Base-by-base conservation (phyloP, 2,888 invertebrate genomes). In the Dastarcus helophoroides region DNA sequence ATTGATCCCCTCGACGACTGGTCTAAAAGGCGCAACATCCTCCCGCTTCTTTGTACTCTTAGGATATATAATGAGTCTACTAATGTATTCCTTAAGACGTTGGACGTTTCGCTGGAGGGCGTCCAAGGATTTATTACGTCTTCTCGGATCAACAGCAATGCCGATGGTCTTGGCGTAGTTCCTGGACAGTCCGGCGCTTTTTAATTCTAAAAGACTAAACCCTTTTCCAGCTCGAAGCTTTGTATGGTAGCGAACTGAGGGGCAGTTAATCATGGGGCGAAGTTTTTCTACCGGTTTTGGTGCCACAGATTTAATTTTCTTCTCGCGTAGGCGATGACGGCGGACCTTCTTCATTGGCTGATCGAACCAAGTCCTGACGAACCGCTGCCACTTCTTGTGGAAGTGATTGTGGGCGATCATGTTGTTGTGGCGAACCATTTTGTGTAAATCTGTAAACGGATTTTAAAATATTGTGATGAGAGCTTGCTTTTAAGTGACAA, bases 401-500 rank as follows among this genome's bases (percentile, higher is more conserved):
- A 93, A 95, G 68, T 97, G 95, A 62, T 81, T 89, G 78, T 93
- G 91, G 33, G 94, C 91, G 60, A 95, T 82, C 78, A 93, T 83
- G 69, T 89, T 89, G 72, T 93, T 93, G 52, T 90, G 76, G 65
- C 86, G 88, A 59, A 71, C 76, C 76, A 73, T 76, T 56, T 69
- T 35, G n/a, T n/a, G n/a, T n/a, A n/a, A n/a, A n/a, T n/a, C n/a
- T n/a, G n/a, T n/a, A n/a, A n/a, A n/a, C n/a, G n/a, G n/a, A n/a
- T n/a, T n/a, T n/a, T n/a, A n/a, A n/a, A n/a, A n/a, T n/a, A n/a
- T n/a, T n/a, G n/a, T n/a, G n/a, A n/a, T n/a, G n/a, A n/a, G n/a
- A n/a, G n/a, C n/a, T n/a, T n/a, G n/a, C n/a, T n/a, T n/a, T n/a
- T n/a, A n/a, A n/a, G n/a, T n/a, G n/a, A n/a, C n/a, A n/a, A n/a